Evolutionary conservation across 2,888 invertebrate genomes (phyloP), one percentile per base, ranked within the genome.

Genomic region (Mesorhabditis spiculigera): DNA sequence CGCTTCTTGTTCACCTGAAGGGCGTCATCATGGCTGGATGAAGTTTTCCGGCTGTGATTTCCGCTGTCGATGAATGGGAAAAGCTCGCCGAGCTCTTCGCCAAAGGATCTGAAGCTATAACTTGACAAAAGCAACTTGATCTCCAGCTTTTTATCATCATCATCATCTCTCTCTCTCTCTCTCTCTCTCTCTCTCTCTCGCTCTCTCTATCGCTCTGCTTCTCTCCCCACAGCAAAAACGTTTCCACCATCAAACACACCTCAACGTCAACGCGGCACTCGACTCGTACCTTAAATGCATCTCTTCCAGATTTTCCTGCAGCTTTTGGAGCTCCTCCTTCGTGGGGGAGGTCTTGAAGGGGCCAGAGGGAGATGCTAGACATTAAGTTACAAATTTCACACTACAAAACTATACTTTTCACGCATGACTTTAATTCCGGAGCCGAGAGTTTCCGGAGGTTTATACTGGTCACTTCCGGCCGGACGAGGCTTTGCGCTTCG

Each of bases 1-100:
- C 58, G 8, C 58, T 50, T 50, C 58, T 50, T 50, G 58, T 50
- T 50, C 58, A 50, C 58, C n/a, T 50, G 58, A 10, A 50, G n/a
- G 8, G 58, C 58, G 10, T 50, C 58, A 50, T 50, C 58, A n/a
- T 50, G 58, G n/a, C 58, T 50, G 8, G 58, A 50, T 0, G 58
- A 50, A 3, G 58, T 50, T 50, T 50, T 50, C 1, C 58, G 8
- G 58, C 58, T 50, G 58, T 50, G 68, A 62, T 75, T 76, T 41
- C 71, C 70, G 71, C 76, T 73, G 71, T 85, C 85, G 68, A 85
- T 85, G 72, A 82, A 85, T 4, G 83, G 85, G 43, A 85, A 75
- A 10, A 77, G 66, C 67, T 83, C 83, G 63, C 78, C 77, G 6
- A 84, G 71, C 62, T 82, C 77, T 45, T 85, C 85, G 16, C 85